A percentile compares a stretch with the other conserved stretches of the same genome.
Evolutionary conservation across 1,140 invertebrate species (phyloP).

Genomic region (Drosophila sturtevanti): DNA sequence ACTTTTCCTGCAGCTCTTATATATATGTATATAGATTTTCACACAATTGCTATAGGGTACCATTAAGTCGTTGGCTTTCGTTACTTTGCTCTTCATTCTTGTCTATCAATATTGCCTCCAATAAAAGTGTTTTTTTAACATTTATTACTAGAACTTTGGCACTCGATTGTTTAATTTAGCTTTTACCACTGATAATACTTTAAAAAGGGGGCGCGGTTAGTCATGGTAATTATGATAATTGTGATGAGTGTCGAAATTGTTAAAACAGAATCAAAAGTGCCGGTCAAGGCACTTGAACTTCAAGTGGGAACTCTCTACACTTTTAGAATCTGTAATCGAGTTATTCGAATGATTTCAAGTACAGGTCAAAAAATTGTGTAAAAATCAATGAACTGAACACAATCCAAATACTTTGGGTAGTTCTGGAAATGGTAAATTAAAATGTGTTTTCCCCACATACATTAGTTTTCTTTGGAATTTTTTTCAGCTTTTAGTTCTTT

Average conservation of each 20-base stretch:
- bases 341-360: neutral
- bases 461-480: slow-evolving; percentile 14
- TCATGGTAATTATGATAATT: slow-evolving; percentile 16
- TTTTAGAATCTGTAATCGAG: neutral
- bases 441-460: slow-evolving; percentile 12
- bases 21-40: too few relatives aligned
- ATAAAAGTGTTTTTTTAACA: neutral
- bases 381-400: slow-evolving; percentile 6
- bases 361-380: neutral
- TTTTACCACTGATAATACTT: neutral
- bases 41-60: neutral
- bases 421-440: slow-evolving; percentile 20
- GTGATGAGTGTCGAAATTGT: neutral
- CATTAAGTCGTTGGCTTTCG: neutral
- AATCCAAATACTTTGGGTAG: slow-evolving; percentile 37
- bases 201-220: slow-evolving; percentile 5
- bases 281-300: neutral
- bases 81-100: neutral
- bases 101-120: neutral
- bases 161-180: neutral
- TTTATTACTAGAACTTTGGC: slow-evolving; percentile 11
- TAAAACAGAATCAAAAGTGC: neutral
- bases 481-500: slow-evolving; percentile 20
- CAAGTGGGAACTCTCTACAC: neutral
- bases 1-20: too few relatives aligned